phyloP scores from a whole-genome alignment of 2,113 vertebrate genomes.

The Fulica atra region DNA sequence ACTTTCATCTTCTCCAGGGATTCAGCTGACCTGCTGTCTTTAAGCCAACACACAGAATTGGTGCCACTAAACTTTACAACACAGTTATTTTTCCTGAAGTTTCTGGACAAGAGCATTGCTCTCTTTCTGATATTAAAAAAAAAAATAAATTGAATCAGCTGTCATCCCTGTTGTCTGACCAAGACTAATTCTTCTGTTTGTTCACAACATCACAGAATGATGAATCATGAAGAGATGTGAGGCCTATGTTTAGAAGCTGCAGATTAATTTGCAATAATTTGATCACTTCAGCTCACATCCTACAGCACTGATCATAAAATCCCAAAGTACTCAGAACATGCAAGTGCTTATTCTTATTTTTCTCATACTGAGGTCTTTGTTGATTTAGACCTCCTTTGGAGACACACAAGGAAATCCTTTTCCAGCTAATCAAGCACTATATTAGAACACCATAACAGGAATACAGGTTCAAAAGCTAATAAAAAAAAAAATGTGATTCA shows the following conservation, averaged over 20 bases:
- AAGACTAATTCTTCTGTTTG: background rate
- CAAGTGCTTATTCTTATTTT: background rate
- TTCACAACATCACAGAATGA: background rate
- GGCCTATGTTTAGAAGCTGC: background rate
- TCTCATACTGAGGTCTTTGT: background rate
- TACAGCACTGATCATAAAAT: background rate
- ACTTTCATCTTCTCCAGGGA: background rate
- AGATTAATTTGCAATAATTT: slow-evolving; percentile 31
- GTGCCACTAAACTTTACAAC: background rate
- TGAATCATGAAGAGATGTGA: background rate
- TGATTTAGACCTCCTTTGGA: background rate
- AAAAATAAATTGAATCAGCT: background rate
- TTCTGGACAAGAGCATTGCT: background rate
- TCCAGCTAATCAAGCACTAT: background rate
- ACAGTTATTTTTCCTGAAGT: background rate
- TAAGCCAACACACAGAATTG: background rate
- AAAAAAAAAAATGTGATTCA: background rate
- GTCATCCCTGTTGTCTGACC: background rate
- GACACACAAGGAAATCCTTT: background rate
- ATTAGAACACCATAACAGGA: background rate
- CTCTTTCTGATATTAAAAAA: background rate
- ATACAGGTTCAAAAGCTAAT: background rate
- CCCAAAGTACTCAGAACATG: background rate
- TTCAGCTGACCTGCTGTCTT: background rate
- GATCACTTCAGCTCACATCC: background rate